Conservation (phyloP, 2,888 invertebrate genomes). For the Choreutis nemorana region DNA sequence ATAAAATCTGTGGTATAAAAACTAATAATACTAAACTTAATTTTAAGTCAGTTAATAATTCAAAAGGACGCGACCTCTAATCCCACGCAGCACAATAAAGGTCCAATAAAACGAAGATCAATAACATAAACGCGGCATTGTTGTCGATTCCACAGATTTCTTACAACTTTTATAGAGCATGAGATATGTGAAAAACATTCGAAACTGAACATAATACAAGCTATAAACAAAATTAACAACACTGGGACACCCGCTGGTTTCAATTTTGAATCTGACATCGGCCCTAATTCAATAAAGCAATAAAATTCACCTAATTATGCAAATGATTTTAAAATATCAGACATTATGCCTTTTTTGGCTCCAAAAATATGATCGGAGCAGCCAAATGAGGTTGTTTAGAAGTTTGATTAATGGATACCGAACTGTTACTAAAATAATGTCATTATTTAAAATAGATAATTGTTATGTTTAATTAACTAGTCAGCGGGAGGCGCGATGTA, state of each 20-base stretch:
- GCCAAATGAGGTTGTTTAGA: conserved; percentile 37
- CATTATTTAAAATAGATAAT: conserved; percentile 38
- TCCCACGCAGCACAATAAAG: conserved; percentile 19
- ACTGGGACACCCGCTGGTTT: conserved; percentile 58
- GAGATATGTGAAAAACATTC: conserved; percentile 57
- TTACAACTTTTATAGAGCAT: conserved; percentile 54
- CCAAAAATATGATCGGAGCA: conserved; percentile 47
- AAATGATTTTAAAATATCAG: conserved; percentile 59
- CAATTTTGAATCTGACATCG: conserved; percentile 65
- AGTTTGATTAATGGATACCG: conserved; percentile 44
- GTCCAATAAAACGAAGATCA: conserved; percentile 49
- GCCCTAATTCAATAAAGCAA: conserved; percentile 67
- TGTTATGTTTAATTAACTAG: conserved; percentile 31
- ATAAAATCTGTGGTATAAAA: conserved; percentile 18
- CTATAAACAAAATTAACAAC: conserved; percentile 68
- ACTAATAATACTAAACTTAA: no score
- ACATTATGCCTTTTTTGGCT: conserved; percentile 47
- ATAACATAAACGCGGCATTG: conserved; percentile 55
- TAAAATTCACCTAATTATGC: conserved; percentile 68
- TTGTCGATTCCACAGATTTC: conserved; percentile 44
- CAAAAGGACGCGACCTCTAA: no score
- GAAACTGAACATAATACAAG: conserved; percentile 59
- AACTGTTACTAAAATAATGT: conserved; percentile 32
- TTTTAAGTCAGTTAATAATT: no score
- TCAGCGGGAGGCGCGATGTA: conserved; percentile 24